Base-by-base conservation (phyloP, 2,888 invertebrate species). In the Watsonalla cultraria region DNA sequence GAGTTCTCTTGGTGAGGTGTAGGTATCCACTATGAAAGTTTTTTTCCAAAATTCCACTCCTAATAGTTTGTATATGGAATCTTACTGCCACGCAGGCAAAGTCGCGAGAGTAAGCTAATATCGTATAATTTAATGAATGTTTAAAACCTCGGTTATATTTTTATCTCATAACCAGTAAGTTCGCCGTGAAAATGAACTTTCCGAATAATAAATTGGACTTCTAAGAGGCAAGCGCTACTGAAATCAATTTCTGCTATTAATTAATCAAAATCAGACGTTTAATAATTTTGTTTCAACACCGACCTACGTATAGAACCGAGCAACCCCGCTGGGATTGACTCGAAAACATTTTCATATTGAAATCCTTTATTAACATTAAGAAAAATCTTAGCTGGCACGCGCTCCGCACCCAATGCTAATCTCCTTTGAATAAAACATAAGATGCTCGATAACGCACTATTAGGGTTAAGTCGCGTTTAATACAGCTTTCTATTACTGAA, bases 361-460 rank as follows among this genome's bases (percentile, higher is more conserved):
- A 78, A 76, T 76, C 72, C 68, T 75, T 68, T 78, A 79, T 80
- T 74, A 76, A 73, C 74, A 74, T 78, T 80, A 77, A 73, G 76
- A 85, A 84, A 84, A 83, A 82, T 80, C 78, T 73, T 78, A 62
- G 66, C 55, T 62, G 70, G 78, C 75, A 75, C 78, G 79, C 80
- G 74, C 66, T 68, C 66, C 74, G 73, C 78, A 65, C 75, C 76
- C 77, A 65, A 68, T 74, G 66, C 77, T 89, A 86, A 90, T 88
- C 84, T 84, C 79, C 64, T 70, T 71, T 90, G 89, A 90, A 90
- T 90, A 89, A 90, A 78, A 88, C 89, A 89, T 90, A 82, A 86
- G 87, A 82, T 83, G 74, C 75, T 80, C 81, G 86, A 88, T 90
- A 86, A 82, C 80, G 75, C 80, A 80, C 81, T 83, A 83, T 86